Percentiles rank a stretch among this genome's conserved stretches.
phyloP scores from a whole-genome alignment of 2,888 invertebrate genomes.

The Cataglyphis rosenhaueri region DNA sequence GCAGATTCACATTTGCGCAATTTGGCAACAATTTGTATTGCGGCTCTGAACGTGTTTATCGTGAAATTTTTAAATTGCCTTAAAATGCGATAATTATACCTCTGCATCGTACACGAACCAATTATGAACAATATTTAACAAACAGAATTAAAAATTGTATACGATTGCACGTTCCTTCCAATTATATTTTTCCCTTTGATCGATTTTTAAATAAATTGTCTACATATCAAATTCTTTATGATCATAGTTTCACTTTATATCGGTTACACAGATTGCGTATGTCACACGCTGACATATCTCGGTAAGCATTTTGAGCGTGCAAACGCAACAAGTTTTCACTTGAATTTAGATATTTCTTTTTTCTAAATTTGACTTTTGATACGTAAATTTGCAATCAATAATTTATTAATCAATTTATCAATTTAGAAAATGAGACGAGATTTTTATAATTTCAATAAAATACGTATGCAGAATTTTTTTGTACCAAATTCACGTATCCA shows the following conservation, averaged over 20 bases:
- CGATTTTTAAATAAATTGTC: conserved; percentile 25
- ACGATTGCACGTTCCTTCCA: conserved; percentile 35
- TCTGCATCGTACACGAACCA: conserved; percentile 38
- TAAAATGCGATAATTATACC: conserved; percentile 18
- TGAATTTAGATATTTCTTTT: conserved; percentile 61
- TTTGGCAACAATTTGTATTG: conserved; percentile 17
- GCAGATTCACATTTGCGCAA: conserved; percentile 52
- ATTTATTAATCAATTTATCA: not conserved
- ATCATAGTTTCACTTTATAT: conserved; percentile 3
- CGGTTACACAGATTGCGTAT: not conserved
- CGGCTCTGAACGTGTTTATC: conserved; percentile 5
- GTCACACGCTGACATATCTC: not conserved
- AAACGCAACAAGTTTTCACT: conserved; percentile 50
- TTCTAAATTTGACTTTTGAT: conserved; percentile 26
- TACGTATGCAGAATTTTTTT: not conserved
- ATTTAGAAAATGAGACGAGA: conserved; percentile 11
- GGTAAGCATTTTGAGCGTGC: conserved; percentile 42
- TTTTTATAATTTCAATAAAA: not conserved
- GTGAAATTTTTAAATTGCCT: conserved; percentile 2
- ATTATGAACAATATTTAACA: conserved; percentile 19
- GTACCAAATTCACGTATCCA: conserved; percentile 45
- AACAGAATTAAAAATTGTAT: conserved; percentile 29
- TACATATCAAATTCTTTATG: not conserved
- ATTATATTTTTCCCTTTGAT: not conserved
- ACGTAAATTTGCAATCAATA: conserved; percentile 33